Base-by-base conservation (phyloP, 2,888 invertebrate species). In the Leptinotarsa juncta region DNA sequence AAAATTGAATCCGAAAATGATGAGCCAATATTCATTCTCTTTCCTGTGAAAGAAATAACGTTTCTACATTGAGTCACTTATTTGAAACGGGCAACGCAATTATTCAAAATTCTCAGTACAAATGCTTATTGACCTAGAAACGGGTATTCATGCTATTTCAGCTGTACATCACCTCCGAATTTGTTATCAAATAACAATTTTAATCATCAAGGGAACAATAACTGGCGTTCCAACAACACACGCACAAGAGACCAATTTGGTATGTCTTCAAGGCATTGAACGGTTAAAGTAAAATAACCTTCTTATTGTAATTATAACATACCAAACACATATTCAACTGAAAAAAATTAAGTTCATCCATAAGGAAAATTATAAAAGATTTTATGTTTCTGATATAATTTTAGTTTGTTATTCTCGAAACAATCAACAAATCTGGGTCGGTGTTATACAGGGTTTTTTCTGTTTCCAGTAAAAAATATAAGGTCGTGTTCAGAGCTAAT, bases 261-360 rank as follows among this genome's bases (percentile, higher is more conserved):
- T 62, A 62, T 62, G n/a, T 62, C 62, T 62, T 42, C 62, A 18
- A 42, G 62, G 62, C 62, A 62, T 62, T 62, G 18, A 42, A 62
- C 62, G 42, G 62, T 62, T 62, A 62, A 62, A n/a, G 16, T n/a
- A n/a, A 62, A 62, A 16, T 32, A 42, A 16, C 62, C 18, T 62
- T 62, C 62, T n/a, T n/a, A 42, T 62, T n/a, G 62, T 62, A 62
- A 62, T 62, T 62, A 62, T 42, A 7, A 32, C 3, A 62, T 62
- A 62, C 42, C 62, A 32, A 62, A 62, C 26, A 62, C 42, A 62
- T 10, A 57, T 57, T 57, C n/a, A 57, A 23, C 4, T 23, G 15
- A 57, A 20, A 20, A 20, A 23, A 53, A 53, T n/a, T 53, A 53
- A 18, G 53, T 53, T 18, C 53, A 18, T 53, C 53, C 53, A 18